Base-by-base conservation (phyloP, 1,140 invertebrate genomes). In the Pseudomyrmex gracilis region DNA sequence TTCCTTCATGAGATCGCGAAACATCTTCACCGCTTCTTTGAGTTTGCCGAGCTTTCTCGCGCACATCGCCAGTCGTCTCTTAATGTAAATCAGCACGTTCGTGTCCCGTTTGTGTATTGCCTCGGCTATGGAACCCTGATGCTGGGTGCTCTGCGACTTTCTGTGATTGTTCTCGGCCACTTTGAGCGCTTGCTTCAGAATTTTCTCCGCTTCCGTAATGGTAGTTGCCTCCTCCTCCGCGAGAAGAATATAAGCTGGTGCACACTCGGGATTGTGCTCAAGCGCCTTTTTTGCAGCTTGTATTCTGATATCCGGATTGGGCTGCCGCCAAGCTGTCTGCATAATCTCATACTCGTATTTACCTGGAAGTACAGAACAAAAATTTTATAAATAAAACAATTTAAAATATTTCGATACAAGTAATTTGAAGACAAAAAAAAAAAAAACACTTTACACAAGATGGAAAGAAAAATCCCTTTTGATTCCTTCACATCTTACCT, bases 21-120 rank as follows among this genome's bases (percentile, higher is more conserved):
- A 99, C 95, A 99, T 98, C 95, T 99, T 99, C 4, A 99, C 97
- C 3, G 98, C 98, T 95, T 99, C 99, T 94, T 98, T 98, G 63
- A 99, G 95, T 91, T 97, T 97, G 7, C 98, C 98, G 61, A 99
- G 95, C 91, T 99, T 98, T 84, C 99, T 95, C 2, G 98, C 98
- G 95, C 99, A 99, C 99, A 99, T 99, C 43, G 98, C 99, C 66
- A 99, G 93, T 74, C 99, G 95, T 87, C 99, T 95, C 94, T 98
- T 98, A 61, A 99, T 97, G 93, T 99, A 99, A 86, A 99, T 99
- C 70, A 99, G 94, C 12, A 99, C 98, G 94, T 99, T 99, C 74
- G 98, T 98, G 92, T 99, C 99, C 89, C 99, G 95, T 90, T 98
- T 96, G 92, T 98, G 97, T 88, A 97, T 95, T 0, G 96, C 96